A percentile compares a stretch with the other conserved stretches of the same genome.
Conservation (phyloP, 2,797 vertebrate species). For the Tenualosa thibaudeaui region DNA sequence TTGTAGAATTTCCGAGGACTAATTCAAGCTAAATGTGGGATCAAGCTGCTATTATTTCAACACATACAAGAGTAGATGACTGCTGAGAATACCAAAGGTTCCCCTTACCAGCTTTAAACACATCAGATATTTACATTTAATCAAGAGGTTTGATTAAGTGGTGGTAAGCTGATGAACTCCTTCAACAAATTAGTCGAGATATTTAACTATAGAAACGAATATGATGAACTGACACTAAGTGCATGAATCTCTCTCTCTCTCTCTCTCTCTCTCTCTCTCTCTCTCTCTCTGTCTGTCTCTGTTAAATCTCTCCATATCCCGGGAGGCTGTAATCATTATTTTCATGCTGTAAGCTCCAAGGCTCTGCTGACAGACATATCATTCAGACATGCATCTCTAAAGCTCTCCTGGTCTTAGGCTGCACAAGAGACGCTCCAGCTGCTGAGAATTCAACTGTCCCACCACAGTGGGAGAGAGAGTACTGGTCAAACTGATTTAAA, state of each 20-base stretch:
- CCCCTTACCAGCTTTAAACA: not conserved
- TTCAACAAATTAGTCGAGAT: too few relatives aligned
- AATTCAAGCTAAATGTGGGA: too few relatives aligned
- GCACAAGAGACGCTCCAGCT: constrained; percentile 10
- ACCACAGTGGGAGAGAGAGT: not conserved
- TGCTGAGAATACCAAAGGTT: too few relatives aligned
- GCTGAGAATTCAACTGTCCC: not conserved
- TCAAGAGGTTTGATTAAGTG: too few relatives aligned
- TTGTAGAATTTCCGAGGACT: not conserved
- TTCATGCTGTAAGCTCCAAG: constrained; percentile 36
- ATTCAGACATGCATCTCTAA: not conserved
- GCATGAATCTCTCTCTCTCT: not conserved
- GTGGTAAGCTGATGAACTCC: too few relatives aligned
- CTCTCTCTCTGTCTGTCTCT: constrained; percentile 34
- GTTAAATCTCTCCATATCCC: constrained; percentile 41
- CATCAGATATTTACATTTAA: too few relatives aligned
- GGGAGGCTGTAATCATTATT: constrained; percentile 36
- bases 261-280: constrained; percentile 15
- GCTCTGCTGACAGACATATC: constrained; percentile 35
- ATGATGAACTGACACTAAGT: too few relatives aligned
- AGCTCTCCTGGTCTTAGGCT: not conserved
- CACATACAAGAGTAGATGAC: too few relatives aligned
- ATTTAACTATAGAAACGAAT: too few relatives aligned
- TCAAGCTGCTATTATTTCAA: too few relatives aligned
- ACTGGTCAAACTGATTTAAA: not conserved